Evolutionary conservation across 2,113 vertebrate genomes (phyloP).

Genomic region (Dasypus novemcinctus): DNA sequence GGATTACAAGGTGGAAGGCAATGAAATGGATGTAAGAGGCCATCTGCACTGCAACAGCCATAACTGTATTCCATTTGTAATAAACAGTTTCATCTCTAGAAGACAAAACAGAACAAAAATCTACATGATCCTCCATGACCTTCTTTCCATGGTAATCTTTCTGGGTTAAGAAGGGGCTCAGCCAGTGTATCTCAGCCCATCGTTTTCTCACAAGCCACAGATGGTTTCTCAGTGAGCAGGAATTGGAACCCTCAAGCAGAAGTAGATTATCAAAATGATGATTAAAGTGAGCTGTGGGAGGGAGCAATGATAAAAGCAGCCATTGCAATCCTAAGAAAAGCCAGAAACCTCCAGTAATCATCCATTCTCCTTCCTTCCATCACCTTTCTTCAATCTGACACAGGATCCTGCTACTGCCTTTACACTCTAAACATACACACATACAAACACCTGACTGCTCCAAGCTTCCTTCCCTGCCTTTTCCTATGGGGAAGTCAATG

Average conservation of each 20-base stretch:
- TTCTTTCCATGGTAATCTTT: not conserved
- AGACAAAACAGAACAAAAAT: slow-evolving; percentile 48
- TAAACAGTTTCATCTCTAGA: slow-evolving; percentile 13
- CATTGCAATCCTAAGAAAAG: not conserved
- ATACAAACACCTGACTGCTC: not conserved
- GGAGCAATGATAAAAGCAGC: not conserved
- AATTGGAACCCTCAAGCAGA: not conserved
- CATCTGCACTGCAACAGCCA: slow-evolving; percentile 9
- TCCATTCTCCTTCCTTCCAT: not conserved
- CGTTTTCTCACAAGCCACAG: not conserved
- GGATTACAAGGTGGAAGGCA: slow-evolving; percentile 11
- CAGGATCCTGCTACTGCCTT: not conserved
- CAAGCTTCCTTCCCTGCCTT: not conserved
- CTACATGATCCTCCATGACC: not conserved
- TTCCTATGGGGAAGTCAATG: not conserved
- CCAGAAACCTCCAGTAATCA: not conserved
- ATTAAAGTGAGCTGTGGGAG: not conserved
- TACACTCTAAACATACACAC: not conserved
- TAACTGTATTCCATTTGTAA: slow-evolving; percentile 25
- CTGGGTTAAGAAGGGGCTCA: not conserved
- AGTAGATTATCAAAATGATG: slow-evolving; percentile 1
- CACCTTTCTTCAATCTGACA: not conserved
- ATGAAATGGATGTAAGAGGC: slow-evolving; percentile 16
- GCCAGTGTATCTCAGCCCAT: not conserved
- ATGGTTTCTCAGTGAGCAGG: slow-evolving; percentile 27